Conservation (phyloP, 2,888 invertebrate species). For the Nematopogon swammerdamellus region DNA sequence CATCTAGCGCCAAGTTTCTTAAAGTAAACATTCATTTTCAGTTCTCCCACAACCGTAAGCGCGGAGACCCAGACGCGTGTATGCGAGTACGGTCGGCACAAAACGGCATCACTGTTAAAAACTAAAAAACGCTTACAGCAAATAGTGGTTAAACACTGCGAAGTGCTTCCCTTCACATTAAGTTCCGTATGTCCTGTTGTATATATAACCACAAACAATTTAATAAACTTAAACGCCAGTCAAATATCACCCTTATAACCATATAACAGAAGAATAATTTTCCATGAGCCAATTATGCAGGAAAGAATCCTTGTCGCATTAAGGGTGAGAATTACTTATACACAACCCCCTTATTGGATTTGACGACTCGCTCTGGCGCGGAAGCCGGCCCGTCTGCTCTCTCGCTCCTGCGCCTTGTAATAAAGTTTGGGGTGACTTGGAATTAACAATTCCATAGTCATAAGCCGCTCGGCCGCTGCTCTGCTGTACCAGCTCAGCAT, state of each 20-base stretch:
- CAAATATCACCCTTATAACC: slow-evolving; percentile 16
- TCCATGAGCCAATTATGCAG: neutral
- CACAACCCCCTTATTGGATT: slow-evolving; percentile 39
- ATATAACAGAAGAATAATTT: neutral
- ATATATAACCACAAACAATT: slow-evolving; percentile 10
- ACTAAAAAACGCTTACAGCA: too few species aligned
- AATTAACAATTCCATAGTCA: slow-evolving; percentile 41
- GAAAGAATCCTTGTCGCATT: slow-evolving; percentile 30
- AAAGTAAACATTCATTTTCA: too few species aligned
- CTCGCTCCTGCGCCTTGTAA: slow-evolving; percentile 25
- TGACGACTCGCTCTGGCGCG: slow-evolving; percentile 24
- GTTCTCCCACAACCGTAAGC: too few species aligned
- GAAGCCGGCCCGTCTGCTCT: slow-evolving; percentile 17
- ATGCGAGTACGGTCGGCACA: too few species aligned
- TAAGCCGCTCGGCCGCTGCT: slow-evolving; percentile 36
- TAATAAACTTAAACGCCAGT: slow-evolving; percentile 6
- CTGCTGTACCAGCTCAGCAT: slow-evolving; percentile 18
- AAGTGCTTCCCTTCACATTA: too few species aligned
- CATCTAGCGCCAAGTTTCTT: too few species aligned
- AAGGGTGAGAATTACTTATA: slow-evolving; percentile 37
- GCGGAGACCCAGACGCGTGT: too few species aligned
- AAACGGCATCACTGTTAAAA: too few species aligned
- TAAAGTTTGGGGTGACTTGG: slow-evolving; percentile 38
- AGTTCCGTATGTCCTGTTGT: slow-evolving; percentile 31
- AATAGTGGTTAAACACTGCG: too few species aligned